These are phyloP conservation scores for Conus ventricosus DNA, from an alignment of 1,140 invertebrate genomes.

Conservation along the genomic window DNA sequence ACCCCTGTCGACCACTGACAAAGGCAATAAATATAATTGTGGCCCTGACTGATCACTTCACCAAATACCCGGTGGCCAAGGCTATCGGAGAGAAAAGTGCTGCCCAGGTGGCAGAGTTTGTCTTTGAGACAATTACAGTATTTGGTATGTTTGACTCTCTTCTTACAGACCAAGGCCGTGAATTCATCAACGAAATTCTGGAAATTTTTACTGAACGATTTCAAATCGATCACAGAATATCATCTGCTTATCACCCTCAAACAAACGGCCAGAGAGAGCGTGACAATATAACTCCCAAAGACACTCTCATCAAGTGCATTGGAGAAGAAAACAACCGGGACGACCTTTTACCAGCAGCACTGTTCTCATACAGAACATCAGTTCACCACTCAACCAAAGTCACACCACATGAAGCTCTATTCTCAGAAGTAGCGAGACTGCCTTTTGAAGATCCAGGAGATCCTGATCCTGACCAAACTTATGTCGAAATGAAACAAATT, in stretches of 20 bases:
- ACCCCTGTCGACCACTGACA: neutral
- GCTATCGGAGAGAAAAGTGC: slow-evolving; percentile 26
- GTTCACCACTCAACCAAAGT: neutral
- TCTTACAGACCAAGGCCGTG: slow-evolving; percentile 32
- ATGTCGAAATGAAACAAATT: neutral
- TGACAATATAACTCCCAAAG: slow-evolving; percentile 18
- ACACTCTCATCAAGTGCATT: neutral
- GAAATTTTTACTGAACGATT: slow-evolving; percentile 29
- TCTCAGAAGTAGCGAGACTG: neutral
- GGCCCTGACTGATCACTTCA: slow-evolving; percentile 33
- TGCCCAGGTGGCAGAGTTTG: neutral
- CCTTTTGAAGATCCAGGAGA: neutral
- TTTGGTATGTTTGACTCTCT: slow-evolving; percentile 19
- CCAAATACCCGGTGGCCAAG: slow-evolving; percentile 23
- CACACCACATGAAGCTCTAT: neutral
- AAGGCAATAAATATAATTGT: slow-evolving; percentile 19
- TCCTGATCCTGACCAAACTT: neutral
- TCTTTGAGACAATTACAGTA: neutral
- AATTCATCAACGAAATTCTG: slow-evolving; percentile 31
- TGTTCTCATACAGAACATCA: neutral
- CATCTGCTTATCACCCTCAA: slow-evolving; percentile 34
- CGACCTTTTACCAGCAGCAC: neutral
- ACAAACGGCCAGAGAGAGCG: slow-evolving; percentile 36
- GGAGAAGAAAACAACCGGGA: slow-evolving; percentile 13
- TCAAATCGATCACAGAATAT: slow-evolving; percentile 3